phyloP scores from a whole-genome alignment of 2,797 vertebrate species.

The Chaunax sp. region DNA sequence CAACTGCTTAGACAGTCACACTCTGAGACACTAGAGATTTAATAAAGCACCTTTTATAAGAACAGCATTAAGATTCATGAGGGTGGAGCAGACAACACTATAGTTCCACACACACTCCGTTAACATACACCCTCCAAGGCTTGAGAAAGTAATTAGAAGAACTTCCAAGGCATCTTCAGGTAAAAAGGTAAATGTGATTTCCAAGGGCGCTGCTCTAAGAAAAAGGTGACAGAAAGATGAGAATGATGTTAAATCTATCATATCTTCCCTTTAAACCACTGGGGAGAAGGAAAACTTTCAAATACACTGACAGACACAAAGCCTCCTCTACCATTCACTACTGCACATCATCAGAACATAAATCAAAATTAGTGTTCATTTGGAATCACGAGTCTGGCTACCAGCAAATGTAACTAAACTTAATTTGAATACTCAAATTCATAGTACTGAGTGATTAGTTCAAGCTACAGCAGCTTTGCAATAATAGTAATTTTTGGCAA shows the following conservation, averaged over 20 bases:
- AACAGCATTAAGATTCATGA: conserved; percentile 75
- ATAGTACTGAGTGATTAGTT: background rate
- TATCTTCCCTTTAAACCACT: background rate
- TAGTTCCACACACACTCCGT: conserved; percentile 60
- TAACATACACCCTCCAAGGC: conserved; percentile 60
- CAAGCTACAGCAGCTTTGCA: too few species aligned
- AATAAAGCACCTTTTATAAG: conserved; percentile 66
- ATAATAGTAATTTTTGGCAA: background rate
- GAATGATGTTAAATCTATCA: conserved; percentile 5
- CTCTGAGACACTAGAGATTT: conserved; percentile 65
- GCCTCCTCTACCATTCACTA: background rate
- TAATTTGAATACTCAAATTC: too few species aligned
- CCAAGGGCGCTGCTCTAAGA: conserved; percentile 21
- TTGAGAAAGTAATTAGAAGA: conserved; percentile 64
- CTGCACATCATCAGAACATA: background rate
- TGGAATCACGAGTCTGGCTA: background rate
- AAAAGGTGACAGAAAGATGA: conserved; percentile 31
- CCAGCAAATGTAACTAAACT: background rate
- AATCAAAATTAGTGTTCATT: background rate
- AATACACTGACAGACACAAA: conserved; percentile 4
- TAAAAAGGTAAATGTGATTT: conserved; percentile 48
- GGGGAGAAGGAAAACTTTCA: background rate
- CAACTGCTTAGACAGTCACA: conserved; percentile 58
- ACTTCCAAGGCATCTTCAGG: conserved; percentile 52
- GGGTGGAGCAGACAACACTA: conserved; percentile 41